These are phyloP conservation scores for Teinopalpus imperialis DNA, from an alignment of 2,888 invertebrate species.

Conservation along the genomic window DNA sequence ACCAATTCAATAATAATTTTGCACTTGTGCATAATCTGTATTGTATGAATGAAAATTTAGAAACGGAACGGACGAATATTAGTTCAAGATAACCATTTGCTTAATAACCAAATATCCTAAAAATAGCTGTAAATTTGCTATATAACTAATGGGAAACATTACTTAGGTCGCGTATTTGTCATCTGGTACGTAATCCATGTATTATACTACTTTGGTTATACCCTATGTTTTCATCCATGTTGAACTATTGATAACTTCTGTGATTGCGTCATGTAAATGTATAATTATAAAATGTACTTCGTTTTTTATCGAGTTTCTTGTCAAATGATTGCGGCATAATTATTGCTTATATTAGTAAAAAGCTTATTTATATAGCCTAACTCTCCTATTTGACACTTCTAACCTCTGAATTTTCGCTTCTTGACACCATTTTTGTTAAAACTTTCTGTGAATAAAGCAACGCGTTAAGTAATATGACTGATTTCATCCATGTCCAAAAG, in stretches of 20 bases:
- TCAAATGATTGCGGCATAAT: neutral
- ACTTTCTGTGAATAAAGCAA: constrained; percentile 52
- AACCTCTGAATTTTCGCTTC: constrained; percentile 63
- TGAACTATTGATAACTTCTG: constrained; percentile 62
- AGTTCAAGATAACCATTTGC: constrained; percentile 68
- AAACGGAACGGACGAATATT: constrained; percentile 48
- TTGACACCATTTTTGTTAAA: constrained; percentile 77
- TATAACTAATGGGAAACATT: constrained; percentile 9
- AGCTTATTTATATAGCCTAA: constrained; percentile 48
- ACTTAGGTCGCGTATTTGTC: constrained; percentile 29
- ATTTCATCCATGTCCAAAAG: neutral
- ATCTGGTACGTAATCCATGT: constrained; percentile 44
- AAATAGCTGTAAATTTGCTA: constrained; percentile 27
- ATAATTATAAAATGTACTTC: constrained; percentile 51
- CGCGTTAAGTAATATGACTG: constrained; percentile 32
- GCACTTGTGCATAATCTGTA: constrained; percentile 23
- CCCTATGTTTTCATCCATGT: constrained; percentile 69
- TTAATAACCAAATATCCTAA: constrained; percentile 49
- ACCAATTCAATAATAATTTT: too few relatives aligned
- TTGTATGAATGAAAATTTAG: constrained; percentile 43
- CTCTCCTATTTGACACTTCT: constrained; percentile 71
- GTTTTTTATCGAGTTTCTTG: constrained; percentile 26
- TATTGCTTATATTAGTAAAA: constrained; percentile 19
- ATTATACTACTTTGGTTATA: constrained; percentile 61
- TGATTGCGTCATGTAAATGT: constrained; percentile 79